These are phyloP conservation scores for Uria aalge DNA, from an alignment of 2,113 vertebrate genomes.

Conservation along the genomic window DNA sequence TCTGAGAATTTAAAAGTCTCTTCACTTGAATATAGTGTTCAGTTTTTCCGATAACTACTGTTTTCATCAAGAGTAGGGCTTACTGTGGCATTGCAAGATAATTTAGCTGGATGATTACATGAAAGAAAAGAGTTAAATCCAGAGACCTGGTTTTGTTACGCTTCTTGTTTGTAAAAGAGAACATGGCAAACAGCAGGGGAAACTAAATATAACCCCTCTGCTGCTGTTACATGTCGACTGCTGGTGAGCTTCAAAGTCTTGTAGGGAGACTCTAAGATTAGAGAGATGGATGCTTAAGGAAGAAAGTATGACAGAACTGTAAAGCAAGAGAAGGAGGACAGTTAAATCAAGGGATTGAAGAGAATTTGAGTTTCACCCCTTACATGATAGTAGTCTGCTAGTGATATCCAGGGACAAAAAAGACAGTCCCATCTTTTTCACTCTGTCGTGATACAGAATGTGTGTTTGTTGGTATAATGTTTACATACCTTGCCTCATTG, in stretches of 20 bases:
- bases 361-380: not conserved
- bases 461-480: not conserved
- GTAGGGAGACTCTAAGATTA: not conserved
- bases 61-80: not conserved
- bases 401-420: not conserved
- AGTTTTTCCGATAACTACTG: not conserved
- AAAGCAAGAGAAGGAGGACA: not conserved
- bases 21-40: not conserved
- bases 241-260: conserved; percentile 1
- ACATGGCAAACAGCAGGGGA: conserved; percentile 24
- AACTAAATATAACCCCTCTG: conserved; percentile 26
- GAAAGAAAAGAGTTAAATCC: not conserved
- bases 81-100: not conserved
- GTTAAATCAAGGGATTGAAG: not conserved
- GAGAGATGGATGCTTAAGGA: not conserved
- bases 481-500: not conserved
- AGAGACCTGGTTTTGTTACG: not conserved
- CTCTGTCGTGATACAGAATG: not conserved
- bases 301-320: not conserved
- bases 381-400: not conserved
- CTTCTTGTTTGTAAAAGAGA: conserved; percentile 14
- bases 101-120: not conserved
- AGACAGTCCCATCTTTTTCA: not conserved
- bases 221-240: not conserved
- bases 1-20: not conserved